phyloP scores from a whole-genome alignment of 2,888 invertebrate species.

The Diadegma fenestrale region DNA sequence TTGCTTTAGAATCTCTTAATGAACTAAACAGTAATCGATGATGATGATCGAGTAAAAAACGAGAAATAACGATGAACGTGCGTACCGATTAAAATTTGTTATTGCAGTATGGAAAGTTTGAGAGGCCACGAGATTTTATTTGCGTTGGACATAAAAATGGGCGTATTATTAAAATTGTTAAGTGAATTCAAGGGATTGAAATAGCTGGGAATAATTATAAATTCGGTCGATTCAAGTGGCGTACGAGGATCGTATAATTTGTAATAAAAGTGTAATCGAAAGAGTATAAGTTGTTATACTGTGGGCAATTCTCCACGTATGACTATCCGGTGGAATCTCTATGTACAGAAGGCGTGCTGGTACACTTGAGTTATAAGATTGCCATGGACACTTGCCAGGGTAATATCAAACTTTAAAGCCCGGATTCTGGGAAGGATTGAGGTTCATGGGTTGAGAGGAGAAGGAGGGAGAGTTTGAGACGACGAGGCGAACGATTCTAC shows the following conservation, averaged over 20 bases:
- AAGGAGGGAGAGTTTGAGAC: conserved; percentile 43
- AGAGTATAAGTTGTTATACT: not conserved
- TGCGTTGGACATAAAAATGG: not conserved
- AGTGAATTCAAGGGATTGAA: not conserved
- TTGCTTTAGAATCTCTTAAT: too few species aligned
- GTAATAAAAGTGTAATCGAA: conserved; percentile 21
- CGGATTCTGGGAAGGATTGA: conserved; percentile 62
- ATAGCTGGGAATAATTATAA: conserved; percentile 1
- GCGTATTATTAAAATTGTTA: not conserved
- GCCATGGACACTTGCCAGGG: conserved; percentile 82
- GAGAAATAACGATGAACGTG: not conserved
- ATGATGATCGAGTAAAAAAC: not conserved
- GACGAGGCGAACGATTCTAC: conserved; percentile 48
- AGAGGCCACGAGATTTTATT: not conserved
- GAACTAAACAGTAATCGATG: not conserved
- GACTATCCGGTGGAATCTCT: conserved; percentile 22
- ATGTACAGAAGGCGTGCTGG: conserved; percentile 63
- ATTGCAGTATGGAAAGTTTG: not conserved
- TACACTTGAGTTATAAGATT: conserved; percentile 81
- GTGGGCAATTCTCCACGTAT: conserved; percentile 19
- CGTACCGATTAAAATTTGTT: not conserved
- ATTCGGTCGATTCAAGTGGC: not conserved
- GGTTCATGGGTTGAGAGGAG: conserved; percentile 48
- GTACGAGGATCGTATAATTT: not conserved
- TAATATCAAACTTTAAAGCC: conserved; percentile 81